phyloP scores from a whole-genome alignment of 2,797 vertebrate species.

The Lindbergichthys nudifrons region DNA sequence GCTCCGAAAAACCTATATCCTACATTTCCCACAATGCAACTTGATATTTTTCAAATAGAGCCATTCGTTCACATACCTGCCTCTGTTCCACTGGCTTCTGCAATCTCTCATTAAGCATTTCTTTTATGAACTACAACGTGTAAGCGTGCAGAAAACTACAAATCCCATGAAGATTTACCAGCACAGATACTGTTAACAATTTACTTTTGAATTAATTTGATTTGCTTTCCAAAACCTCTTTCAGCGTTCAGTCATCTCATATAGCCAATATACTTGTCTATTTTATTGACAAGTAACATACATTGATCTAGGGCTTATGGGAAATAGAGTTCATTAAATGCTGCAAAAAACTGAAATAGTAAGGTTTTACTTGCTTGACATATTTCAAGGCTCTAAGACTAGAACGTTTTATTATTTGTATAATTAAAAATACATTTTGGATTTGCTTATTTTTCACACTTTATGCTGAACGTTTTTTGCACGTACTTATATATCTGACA shows the following conservation, averaged over 20 bases:
- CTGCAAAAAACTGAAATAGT: neutral
- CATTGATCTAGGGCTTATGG: neutral
- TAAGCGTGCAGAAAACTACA: too few relatives aligned
- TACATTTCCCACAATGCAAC: slow-evolving; percentile 18
- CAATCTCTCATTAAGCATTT: neutral
- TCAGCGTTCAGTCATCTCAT: neutral
- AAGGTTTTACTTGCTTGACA: too few relatives aligned
- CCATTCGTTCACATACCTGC: too few relatives aligned
- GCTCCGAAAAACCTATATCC: neutral
- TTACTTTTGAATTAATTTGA: too few relatives aligned
- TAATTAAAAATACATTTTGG: too few relatives aligned
- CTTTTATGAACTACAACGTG: too few relatives aligned
- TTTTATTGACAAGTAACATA: neutral
- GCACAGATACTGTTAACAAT: too few relatives aligned
- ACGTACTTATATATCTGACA: neutral
- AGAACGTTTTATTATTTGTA: too few relatives aligned
- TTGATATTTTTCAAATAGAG: neutral
- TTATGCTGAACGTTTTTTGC: neutral
- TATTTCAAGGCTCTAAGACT: too few relatives aligned
- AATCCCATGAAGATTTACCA: too few relatives aligned
- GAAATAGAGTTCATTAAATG: neutral
- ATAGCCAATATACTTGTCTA: too few relatives aligned
- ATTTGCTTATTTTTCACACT: neutral
- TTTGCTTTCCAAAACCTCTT: too few relatives aligned
- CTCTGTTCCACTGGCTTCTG: neutral